Percentiles rank a stretch among this genome's conserved stretches.
These are phyloP conservation scores for Setipinna tenuifilis DNA, from an alignment of 2,797 vertebrate genomes.

Conservation along the genomic window DNA sequence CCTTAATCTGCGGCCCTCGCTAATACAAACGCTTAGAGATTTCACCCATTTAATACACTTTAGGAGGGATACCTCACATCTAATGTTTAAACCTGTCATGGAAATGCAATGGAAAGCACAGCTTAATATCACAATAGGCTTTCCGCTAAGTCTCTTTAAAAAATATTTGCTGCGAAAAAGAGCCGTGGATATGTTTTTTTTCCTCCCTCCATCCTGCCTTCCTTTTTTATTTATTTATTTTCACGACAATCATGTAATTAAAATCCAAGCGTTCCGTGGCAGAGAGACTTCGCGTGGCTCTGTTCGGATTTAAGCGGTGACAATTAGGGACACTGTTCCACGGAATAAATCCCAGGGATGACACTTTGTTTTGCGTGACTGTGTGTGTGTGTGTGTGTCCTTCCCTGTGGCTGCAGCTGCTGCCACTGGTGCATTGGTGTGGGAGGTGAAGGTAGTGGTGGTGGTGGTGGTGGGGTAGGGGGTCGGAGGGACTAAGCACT, in stretches of 20 bases:
- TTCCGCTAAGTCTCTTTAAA: slow-evolving; percentile 62
- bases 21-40: slow-evolving; percentile 70
- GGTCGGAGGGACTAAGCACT: not conserved
- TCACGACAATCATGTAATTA: slow-evolving; percentile 63
- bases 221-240: slow-evolving; percentile 14
- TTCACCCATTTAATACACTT: slow-evolving; percentile 78
- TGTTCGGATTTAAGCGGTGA: slow-evolving; percentile 46
- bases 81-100: slow-evolving; percentile 64
- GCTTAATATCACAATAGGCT: slow-evolving; percentile 71
- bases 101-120: slow-evolving; percentile 72
- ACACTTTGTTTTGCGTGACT: slow-evolving; percentile 37
- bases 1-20: slow-evolving; percentile 70
- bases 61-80: slow-evolving; percentile 68
- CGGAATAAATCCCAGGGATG: slow-evolving; percentile 43
- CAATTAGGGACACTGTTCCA: slow-evolving; percentile 44
- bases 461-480: not conserved
- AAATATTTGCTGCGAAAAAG: slow-evolving; percentile 57
- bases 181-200: slow-evolving; percentile 53
- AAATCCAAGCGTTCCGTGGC: slow-evolving; percentile 58
- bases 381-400: not conserved
- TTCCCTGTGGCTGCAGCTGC: not conserved
- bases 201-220: not conserved
- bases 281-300: slow-evolving; percentile 49
- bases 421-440: not conserved
- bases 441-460: not conserved